Conservation (phyloP, 2,888 invertebrate species). For the Caenorhabditis doughertyi region DNA sequence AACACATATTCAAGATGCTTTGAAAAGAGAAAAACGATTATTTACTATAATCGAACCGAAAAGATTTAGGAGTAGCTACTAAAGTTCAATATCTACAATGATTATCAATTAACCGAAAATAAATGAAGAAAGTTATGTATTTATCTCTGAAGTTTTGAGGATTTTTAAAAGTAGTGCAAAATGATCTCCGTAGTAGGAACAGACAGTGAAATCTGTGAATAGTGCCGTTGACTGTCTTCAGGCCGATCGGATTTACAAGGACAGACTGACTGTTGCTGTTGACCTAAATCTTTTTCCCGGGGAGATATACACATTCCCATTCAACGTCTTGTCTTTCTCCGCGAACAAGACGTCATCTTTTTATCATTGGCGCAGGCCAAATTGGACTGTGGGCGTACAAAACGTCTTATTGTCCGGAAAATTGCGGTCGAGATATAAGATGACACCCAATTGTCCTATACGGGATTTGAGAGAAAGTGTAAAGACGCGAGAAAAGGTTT, state of each 20-base stretch:
- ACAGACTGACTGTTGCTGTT: constrained; percentile 57
- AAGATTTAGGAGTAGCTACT: no score
- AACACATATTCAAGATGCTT: background rate
- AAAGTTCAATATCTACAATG: no score
- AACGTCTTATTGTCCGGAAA: constrained; percentile 52
- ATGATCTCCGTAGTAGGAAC: constrained; percentile 7
- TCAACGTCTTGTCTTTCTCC: constrained; percentile 38
- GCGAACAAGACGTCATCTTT: constrained; percentile 54
- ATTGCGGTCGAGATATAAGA: constrained; percentile 38
- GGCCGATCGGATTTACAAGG: constrained; percentile 59
- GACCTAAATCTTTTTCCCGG: constrained; percentile 58
- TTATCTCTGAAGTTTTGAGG: no score
- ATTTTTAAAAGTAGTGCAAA: background rate
- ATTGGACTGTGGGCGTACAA: constrained; percentile 15
- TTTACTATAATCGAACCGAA: no score
- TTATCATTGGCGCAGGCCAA: constrained; percentile 39
- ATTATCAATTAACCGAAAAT: no score
- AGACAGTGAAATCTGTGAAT: constrained; percentile 47
- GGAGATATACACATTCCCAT: constrained; percentile 52
- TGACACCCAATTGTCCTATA: constrained; percentile 36
- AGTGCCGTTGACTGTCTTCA: constrained; percentile 36
- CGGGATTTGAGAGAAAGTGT: constrained; percentile 1
- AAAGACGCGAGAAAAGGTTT: background rate
- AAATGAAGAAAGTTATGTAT: no score
- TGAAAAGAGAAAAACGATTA: no score